Conservation (phyloP, 2,888 invertebrate genomes). For the Entomobrya multifasciata region DNA sequence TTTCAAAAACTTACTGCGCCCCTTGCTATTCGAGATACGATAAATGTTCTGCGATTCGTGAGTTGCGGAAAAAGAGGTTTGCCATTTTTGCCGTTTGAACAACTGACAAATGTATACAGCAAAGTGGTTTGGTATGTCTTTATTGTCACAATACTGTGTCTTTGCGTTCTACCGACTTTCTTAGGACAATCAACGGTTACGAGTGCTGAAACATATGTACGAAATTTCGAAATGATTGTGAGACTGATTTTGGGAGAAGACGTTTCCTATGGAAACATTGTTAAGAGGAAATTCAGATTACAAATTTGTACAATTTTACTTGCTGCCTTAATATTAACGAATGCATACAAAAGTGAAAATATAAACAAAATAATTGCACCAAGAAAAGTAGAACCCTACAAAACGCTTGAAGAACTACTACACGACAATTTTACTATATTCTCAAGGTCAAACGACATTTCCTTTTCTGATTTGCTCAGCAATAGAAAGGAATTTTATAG, state of each 20-base stretch:
- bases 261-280: not conserved
- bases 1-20: too few species aligned
- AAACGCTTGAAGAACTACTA: not conserved
- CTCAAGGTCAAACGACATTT: not conserved
- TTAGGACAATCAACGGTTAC: not conserved
- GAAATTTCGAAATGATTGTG: not conserved
- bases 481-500: not conserved
- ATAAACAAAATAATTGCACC: not conserved
- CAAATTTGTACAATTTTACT: not conserved
- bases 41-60: not conserved
- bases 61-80: not conserved
- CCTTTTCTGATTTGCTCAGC: not conserved
- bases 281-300: not conserved
- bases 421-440: not conserved
- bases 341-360: conserved; percentile 38
- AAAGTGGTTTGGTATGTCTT: not conserved
- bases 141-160: not conserved
- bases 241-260: not conserved
- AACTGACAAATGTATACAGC: not conserved
- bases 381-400: too few species aligned
- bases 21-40: too few species aligned
- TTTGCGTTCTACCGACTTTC: not conserved
- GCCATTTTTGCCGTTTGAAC: not conserved
- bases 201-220: not conserved
- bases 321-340: not conserved